Evolutionary conservation across 2,888 invertebrate species (phyloP).

Genomic region (Portevinia maculata): DNA sequence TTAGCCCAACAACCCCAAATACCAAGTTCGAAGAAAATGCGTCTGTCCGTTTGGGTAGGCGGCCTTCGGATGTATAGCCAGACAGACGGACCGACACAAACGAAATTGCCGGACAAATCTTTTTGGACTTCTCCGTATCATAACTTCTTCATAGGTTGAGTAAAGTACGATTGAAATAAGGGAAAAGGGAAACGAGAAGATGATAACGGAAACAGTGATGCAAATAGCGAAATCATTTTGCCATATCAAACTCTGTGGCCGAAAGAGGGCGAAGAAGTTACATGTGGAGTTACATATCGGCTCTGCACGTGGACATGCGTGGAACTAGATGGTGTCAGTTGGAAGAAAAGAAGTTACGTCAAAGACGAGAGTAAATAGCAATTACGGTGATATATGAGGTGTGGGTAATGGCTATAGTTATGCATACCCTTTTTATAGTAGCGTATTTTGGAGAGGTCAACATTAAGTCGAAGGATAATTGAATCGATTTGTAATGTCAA

Average conservation of each 20-base stretch:
- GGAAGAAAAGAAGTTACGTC: background rate
- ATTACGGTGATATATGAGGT: constrained; percentile 5
- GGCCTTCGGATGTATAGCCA: too few species aligned
- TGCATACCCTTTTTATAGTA: background rate
- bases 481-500: background rate
- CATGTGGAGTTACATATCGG: constrained; percentile 10
- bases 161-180: too few species aligned
- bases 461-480: background rate
- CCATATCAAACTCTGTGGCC: constrained; percentile 1
- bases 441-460: background rate
- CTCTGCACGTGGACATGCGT: constrained; percentile 16
- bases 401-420: constrained; percentile 24
- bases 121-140: too few species aligned
- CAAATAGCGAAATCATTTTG: constrained; percentile 44
- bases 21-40: too few species aligned
- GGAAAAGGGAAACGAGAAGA: constrained; percentile 2
- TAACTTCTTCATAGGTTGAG: too few species aligned
- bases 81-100: too few species aligned
- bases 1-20: too few species aligned
- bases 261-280: background rate
- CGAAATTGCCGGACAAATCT: too few species aligned
- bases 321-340: background rate
- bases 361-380: constrained; percentile 23
- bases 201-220: constrained; percentile 29
- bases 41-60: too few species aligned